These are phyloP conservation scores for Ageneiosus marmoratus DNA, from an alignment of 2,113 vertebrate species.

Conservation along the genomic window DNA sequence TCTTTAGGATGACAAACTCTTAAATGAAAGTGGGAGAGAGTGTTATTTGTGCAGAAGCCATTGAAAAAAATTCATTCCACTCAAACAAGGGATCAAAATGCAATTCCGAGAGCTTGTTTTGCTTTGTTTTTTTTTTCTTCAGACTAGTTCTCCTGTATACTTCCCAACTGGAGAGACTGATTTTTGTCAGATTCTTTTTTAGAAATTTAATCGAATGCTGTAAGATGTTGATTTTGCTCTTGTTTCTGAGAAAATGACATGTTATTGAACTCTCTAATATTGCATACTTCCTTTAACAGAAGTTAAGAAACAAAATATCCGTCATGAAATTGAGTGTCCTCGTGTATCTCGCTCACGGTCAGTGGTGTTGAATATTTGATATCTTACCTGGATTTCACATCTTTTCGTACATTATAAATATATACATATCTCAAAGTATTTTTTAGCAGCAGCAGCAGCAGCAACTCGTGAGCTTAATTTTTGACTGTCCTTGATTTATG, in stretches of 20 bases:
- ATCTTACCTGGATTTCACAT: background rate
- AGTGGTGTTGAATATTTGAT: background rate
- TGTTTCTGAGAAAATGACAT: slow-evolving; percentile 3
- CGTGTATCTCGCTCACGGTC: background rate
- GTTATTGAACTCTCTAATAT: background rate
- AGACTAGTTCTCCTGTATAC: slow-evolving; percentile 13
- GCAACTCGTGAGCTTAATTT: background rate
- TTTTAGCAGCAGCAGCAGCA: background rate
- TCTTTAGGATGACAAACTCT: slow-evolving; percentile 57
- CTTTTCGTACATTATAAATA: background rate
- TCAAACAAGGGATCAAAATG: slow-evolving; percentile 51
- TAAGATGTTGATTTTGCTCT: background rate
- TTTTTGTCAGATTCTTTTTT: slow-evolving; percentile 44
- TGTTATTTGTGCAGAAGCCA: slow-evolving; percentile 54
- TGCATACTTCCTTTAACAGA: background rate
- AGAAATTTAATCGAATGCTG: slow-evolving; percentile 10
- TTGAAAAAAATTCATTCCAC: slow-evolving; percentile 51
- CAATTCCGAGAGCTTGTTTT: slow-evolving; percentile 48
- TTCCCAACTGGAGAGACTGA: background rate
- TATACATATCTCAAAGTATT: background rate
- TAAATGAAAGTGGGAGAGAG: slow-evolving; percentile 50
- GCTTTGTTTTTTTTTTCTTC: slow-evolving; percentile 33
- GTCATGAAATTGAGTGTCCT: too few species aligned
- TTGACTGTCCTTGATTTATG: background rate
- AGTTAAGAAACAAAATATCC: background rate